Conservation (phyloP, 2,797 vertebrate genomes). For the Channa striata region DNA sequence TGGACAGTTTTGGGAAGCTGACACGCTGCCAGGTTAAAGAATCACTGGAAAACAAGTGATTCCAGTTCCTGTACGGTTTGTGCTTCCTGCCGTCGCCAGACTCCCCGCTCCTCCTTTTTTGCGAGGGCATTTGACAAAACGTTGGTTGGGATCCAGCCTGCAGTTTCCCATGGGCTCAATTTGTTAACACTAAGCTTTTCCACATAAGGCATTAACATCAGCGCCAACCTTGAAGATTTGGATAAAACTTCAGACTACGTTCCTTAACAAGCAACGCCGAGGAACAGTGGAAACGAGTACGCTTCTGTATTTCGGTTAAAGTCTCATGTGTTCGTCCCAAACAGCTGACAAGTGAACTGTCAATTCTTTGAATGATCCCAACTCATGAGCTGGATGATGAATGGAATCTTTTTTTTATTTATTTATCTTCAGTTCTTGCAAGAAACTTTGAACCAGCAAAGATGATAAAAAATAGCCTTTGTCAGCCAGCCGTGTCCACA, state of each 20-base stretch:
- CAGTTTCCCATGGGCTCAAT: constrained; percentile 36
- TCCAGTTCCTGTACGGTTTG: constrained; percentile 11
- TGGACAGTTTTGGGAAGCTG: constrained; percentile 1
- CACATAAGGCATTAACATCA: constrained; percentile 9
- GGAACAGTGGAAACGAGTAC: neutral
- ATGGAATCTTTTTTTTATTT: constrained; percentile 10
- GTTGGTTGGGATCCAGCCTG: constrained; percentile 8
- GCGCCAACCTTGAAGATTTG: constrained; percentile 1
- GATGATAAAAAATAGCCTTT: constrained; percentile 48
- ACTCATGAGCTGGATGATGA: constrained; percentile 19
- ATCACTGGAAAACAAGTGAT: constrained; percentile 18
- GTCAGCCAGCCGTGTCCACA: constrained; percentile 54
- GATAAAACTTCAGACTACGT: neutral
- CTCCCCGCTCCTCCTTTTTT: too few relatives aligned
- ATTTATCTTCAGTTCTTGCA: constrained; percentile 3
- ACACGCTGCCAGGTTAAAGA: constrained; percentile 13
- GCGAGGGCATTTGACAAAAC: constrained; percentile 16
- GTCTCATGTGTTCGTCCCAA: neutral
- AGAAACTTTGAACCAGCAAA: constrained; percentile 20
- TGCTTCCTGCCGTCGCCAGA: neutral
- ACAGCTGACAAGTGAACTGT: neutral
- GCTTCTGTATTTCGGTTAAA: too few relatives aligned
- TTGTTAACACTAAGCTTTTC: constrained; percentile 24
- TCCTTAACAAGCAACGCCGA: constrained; percentile 11
- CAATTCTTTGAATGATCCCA: constrained; percentile 2